Evolutionary conservation across 2,888 invertebrate species (phyloP).

Genomic region (Odontothrips loti): DNA sequence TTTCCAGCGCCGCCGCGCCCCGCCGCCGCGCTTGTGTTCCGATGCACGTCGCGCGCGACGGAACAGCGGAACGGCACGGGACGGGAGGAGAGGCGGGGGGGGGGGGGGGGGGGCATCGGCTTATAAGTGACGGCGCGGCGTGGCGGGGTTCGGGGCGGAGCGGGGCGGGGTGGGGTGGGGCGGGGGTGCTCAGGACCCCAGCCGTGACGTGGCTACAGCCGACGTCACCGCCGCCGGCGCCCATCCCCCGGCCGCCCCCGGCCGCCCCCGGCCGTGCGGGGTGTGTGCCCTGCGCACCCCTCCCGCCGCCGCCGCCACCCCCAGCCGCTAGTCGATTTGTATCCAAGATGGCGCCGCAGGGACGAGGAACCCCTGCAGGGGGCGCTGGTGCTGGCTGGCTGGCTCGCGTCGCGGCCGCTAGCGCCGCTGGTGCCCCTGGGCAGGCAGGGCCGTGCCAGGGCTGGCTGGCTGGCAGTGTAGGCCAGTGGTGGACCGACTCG

Average conservation of each 20-base stretch:
- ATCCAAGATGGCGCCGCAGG: conserved; percentile 33
- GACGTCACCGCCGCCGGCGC: conserved; percentile 36
- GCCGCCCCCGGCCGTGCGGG: conserved; percentile 9
- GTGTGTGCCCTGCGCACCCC: background rate
- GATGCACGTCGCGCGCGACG: conserved; percentile 46
- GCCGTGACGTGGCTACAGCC: conserved; percentile 32
- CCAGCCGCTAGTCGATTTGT: conserved; percentile 20
- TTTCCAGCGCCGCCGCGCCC: conserved; percentile 41
- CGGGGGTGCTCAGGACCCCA: conserved; percentile 42
- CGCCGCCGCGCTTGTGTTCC: conserved; percentile 46
- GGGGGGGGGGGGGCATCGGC: background rate
- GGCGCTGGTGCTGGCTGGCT: conserved; percentile 36
- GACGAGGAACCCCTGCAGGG: conserved; percentile 37
- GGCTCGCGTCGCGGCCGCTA: conserved; percentile 35
- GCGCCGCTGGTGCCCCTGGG: conserved; percentile 32
- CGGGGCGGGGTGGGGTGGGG: conserved; percentile 35
- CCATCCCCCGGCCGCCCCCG: conserved; percentile 22
- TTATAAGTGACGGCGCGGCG: no score
- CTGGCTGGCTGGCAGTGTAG: conserved; percentile 32
- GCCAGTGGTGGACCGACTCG: conserved; percentile 36
- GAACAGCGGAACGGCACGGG: no score
- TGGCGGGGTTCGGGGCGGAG: background rate
- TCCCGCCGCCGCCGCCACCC: conserved; percentile 15
- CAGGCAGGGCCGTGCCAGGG: conserved; percentile 8
- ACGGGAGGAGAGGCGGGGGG: background rate